These are phyloP conservation scores for Chloroceryle aenea DNA, from an alignment of 2,113 vertebrate genomes.

Conservation along the genomic window DNA sequence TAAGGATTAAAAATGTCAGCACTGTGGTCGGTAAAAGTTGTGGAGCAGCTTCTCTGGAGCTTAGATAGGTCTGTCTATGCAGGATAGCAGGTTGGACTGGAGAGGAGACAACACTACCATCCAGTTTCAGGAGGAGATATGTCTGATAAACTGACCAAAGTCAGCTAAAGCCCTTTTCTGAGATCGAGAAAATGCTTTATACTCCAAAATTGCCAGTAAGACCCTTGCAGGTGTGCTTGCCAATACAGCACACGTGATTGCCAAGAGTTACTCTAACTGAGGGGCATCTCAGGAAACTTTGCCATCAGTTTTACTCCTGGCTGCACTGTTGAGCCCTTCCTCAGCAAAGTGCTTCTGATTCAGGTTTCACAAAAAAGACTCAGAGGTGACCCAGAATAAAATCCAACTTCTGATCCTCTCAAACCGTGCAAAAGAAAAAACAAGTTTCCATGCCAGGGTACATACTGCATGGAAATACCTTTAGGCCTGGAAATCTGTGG, in stretches of 20 bases:
- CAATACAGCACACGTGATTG: rapidly evolving
- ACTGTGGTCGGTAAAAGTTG: rapidly evolving
- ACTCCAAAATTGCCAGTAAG: background rate
- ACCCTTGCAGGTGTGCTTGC: background rate
- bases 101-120: background rate
- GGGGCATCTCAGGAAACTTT: background rate
- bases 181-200: background rate
- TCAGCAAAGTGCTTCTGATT: background rate
- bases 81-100: background rate
- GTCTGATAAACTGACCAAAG: background rate
- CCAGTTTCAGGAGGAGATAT: background rate
- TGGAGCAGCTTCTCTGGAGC: background rate
- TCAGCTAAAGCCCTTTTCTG: background rate
- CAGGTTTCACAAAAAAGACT: background rate
- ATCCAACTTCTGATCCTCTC: background rate
- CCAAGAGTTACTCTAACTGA: rapidly evolving
- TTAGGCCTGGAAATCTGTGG: background rate
- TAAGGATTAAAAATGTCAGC: constrained; percentile 21
- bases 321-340: background rate
- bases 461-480: background rate
- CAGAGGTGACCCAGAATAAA: background rate
- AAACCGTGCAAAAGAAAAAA: background rate
- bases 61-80: rapidly evolving
- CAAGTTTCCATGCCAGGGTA: background rate
- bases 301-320: background rate